Base-by-base conservation (phyloP, 2,113 vertebrate species). In the Microtus pennsylvanicus region DNA sequence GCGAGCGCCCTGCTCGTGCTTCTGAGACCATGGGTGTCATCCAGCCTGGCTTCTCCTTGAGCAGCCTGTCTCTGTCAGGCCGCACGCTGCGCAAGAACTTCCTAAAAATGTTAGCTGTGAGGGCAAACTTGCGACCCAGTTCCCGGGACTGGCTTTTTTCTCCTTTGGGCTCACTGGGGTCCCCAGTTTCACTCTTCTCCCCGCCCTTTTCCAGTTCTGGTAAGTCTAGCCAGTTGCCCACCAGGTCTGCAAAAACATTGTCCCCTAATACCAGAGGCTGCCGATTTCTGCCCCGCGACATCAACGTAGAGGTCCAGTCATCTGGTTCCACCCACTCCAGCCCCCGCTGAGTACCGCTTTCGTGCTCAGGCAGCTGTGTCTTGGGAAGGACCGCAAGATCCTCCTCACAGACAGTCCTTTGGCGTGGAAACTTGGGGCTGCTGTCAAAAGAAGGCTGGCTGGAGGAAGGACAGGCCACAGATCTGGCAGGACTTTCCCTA, bases 221-320 rank as follows among this genome's bases (percentile, higher is more conserved):
- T 96, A 99, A 97, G 98, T 99, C 99, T 97, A 99, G 97, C 99
- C 99, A 99, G 98, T 99, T 99, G 80, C 99, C 99, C 92, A 99
- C 99, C 4, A 99, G 98, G 98, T 99, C 99, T 0, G 99, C 99
- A 1, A 99, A 99, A 96, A 99, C 97, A 38, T 99, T 99, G 97
- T 99, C 99, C 0, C 99, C 99, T 92, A 99, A 96, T 38, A 99
- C 99, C 95, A 99, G 98, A 0, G 99, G 99, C 95, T 99, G 99
- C 16, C 99, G 99, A 90, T 99, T 99, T 75, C 99, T 99, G 95
- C 99, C 99, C 92, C 99, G 98, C 80, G 99, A 99, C 99, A 99
- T 99, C 5, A 99, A 97, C 0, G 99, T 99, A 19, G 99, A 99
- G 0, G 99, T 99, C 99, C 99, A 99, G 98, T 99, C 99, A 0